Evolutionary conservation across 2,797 vertebrate species (phyloP), one percentile per base, ranked within the genome.

Genomic region (Melanotaenia boesemani): DNA sequence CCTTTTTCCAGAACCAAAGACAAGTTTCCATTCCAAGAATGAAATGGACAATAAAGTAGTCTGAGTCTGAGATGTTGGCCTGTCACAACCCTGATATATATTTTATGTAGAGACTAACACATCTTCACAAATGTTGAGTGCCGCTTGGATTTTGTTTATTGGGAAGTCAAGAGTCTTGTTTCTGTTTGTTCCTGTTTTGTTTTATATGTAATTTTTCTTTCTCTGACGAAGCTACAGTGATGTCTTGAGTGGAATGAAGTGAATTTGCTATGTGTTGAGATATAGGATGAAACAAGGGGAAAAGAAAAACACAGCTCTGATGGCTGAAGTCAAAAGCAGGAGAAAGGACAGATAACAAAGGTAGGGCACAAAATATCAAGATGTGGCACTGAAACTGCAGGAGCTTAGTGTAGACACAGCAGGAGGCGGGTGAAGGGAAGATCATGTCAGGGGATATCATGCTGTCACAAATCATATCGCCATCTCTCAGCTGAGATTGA

Each of bases 91-190:
- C 72, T 74, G 67, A 77, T 84, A 83, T 85, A 82, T 79, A 83
- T 85, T 92, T 90, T 92, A 85, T 82, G 66, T 75, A 74, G 71
- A 77, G 84, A 91, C 92, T 90, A 89, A 87, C 87, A 82, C 41
- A 66, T 63, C 52, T 48, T 56, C 34, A 50, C 34, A 67, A 84
- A 46, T 73, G 77, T 72, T 1, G 69, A 81, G 77, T 75, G 60
- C 82, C 64, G 63, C 66, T 79, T 80, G 67, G 59, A 74, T 81
- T 92, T 77, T 85, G 88, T 85, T 54, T 55, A 79, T 88, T 84
- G 64, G 76, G 63, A 69, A 81, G 76, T 89, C 75, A 76, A 65
- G 69, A 30, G 28, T 30, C 28, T 30, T 30, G 4, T 30, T 30
- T 30, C 28, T 30, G 28, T 30, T 30, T 30, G 28, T 30, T 44